Percentiles rank a stretch among this genome's conserved stretches.
Conservation (phyloP, 1,140 invertebrate species). For the Hylyphantes graminicola region DNA sequence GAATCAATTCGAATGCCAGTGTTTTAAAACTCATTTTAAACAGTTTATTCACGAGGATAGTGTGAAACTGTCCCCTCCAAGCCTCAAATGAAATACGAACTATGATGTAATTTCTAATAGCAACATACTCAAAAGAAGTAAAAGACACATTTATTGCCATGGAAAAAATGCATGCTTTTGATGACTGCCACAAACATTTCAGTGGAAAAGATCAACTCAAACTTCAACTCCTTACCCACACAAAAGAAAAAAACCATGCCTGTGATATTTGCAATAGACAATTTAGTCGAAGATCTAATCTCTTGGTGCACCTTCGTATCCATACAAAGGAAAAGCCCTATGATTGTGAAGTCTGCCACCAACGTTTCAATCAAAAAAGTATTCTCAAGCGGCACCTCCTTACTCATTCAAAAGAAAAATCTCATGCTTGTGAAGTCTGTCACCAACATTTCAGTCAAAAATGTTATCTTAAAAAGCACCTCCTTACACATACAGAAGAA, state of each 20-base stretch:
- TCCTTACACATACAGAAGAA: not conserved
- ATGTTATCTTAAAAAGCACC: not conserved
- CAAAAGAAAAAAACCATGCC: not conserved
- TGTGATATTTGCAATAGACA: conserved; percentile 88
- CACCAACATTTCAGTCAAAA: not conserved
- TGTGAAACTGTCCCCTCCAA: no score
- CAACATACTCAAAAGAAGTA: no score
- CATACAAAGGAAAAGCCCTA: conserved; percentile 99
- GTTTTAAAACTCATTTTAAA: no score
- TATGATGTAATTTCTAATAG: no score
- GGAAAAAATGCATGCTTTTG: not conserved
- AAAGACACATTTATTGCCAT: no score
- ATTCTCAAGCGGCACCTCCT: conserved; percentile 97
- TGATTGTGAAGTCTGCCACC: conserved; percentile 81
- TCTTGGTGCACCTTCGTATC: conserved; percentile 96
- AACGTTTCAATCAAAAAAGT: conserved; percentile 98
- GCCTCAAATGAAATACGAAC: no score
- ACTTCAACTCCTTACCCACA: not conserved
- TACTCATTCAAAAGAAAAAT: conserved; percentile 98
- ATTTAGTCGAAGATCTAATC: conserved; percentile 97
- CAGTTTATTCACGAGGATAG: no score
- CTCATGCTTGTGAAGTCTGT: conserved; percentile 74
- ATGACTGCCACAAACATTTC: not conserved
- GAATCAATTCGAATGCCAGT: no score
- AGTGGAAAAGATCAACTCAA: not conserved